Evolutionary conservation across 2,888 invertebrate species (phyloP), one percentile per base, ranked within the genome.

Genomic region (Harpalus rubripes): DNA sequence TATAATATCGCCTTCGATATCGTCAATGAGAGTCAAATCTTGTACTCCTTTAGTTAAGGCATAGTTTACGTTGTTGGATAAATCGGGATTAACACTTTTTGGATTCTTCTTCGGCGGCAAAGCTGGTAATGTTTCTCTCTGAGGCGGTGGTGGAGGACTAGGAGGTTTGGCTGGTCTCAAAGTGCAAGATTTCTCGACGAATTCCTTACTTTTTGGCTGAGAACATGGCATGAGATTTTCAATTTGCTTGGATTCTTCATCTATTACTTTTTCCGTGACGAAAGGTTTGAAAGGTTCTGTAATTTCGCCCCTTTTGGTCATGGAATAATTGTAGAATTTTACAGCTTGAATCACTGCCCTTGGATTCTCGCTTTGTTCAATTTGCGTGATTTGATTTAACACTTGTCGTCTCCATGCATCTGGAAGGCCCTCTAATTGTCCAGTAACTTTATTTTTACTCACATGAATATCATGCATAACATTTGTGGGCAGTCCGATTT

Each of bases 331-430:
- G 90, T 97, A 98, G 90, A 95, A 97, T 89, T 97, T 97, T 81
- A 98, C 94, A 32, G 98, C 98, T 89, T 97, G 96, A 84, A 97
- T 94, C 0, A 97, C 97, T 56, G 98, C 98, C 88, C 95, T 94
- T 1, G 98, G 98, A 92, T 98, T 97, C 88, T 97, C 95, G 90
- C 95, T 94, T 91, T 98, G 97, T 90, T 98, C 98, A 59, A 95
- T 96, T 88, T 95, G 94, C 56, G 97, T 96, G 87, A 98, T 96
- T 90, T 97, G 96, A 15, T 95, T 94, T 88, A 96, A 95, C 87
- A 98, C 93, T 81, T 97, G 92, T 76, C 95, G 92, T 85, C 95
- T 92, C 98, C 98, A 98, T 39, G 96, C 94, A 44, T 94, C 93
- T 0, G 98, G 98, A 65, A 98, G 92, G 0, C 98, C 98, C 88